Base-by-base conservation (phyloP, 2,797 vertebrate species). In the Nannoperca australis region DNA sequence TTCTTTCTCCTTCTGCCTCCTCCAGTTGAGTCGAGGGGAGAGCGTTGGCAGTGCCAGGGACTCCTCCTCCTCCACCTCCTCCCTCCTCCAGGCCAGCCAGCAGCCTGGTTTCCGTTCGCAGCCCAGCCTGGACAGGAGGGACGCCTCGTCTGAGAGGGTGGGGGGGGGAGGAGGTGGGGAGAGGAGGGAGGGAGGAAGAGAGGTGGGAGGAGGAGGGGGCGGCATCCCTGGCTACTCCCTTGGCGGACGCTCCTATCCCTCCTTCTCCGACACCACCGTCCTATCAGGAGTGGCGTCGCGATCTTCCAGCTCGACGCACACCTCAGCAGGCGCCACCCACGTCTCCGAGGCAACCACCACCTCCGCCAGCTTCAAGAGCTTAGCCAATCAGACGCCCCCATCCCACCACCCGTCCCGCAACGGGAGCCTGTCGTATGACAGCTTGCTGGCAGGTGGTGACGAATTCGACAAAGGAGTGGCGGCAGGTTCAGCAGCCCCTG, bases 351-450 rank as follows among this genome's bases (percentile, higher is more conserved):
- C 92, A 13, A 92, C 91, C 79, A 89, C 89, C 71, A 95, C 96
- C 66, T 97, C 97, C 53, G 94, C 96, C 85, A 98, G 97, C 84
- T 99, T 98, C 91, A 98, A 99, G 94, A 99, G 97, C 91, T 91
- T 98, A 89, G 96, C 95, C 92, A 98, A 97, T 92, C 98, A 98
- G 95, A 98, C 97, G 0, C 92, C 95, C 0, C 93, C 93, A 0
- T 81, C 85, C 7, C 88, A 90, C 51, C 89, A 92, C 18, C 76
- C 86, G 0, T 93, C 97, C 0, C 97, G 96, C 66, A 98, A 98
- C 0, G 97, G 97, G 60, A 98, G 97, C 87, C 91, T 98, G 24
- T 96, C 95, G 0, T 95, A 94, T 5, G 93, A 95, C 75, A 95
- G 84, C 85, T 91, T 98, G 70, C 95, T 97, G 65, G 87, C 87